Evolutionary conservation across 2,888 invertebrate genomes (phyloP), one percentile per base, ranked within the genome.

Genomic region (Esperia sulphurella): DNA sequence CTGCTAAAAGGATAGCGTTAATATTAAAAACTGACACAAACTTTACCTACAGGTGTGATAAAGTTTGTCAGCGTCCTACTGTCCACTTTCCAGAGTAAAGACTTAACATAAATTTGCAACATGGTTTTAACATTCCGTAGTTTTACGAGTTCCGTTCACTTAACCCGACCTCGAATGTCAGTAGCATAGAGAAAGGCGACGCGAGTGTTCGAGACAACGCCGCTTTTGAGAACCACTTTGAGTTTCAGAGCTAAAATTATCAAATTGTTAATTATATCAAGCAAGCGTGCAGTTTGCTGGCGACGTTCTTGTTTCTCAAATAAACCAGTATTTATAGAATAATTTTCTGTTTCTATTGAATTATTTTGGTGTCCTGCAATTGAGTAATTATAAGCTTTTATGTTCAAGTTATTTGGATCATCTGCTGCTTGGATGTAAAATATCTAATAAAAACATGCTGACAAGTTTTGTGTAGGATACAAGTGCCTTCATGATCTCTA

Each of bases 181-280:
- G 46, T 45, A 37, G 52, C 46, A 44, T 8, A 44, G 37, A 33
- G 21, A 28, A 14, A 14, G 28, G 50, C 51, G 53, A 49, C 54
- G 50, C 59, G 49, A 39, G 1, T 66, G 71, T 49, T 42, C 42
- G 49, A 58, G 67, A 64, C 69, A 69, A 55, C 60, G 10, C 14
- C 55, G 54, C 61, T 56, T 53, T 39, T 59, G 57, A 58, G 55
- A 54, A 53, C 53, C 51, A 61, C 63, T 68, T 63, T 63, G 67
- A 63, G 50, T 38, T 44, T 28, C 51, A 42, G 43, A 35, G 48
- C 50, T 55, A 38, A 51, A 64, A 69, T 71, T 63, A 70, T 67
- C 63, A 66, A 70, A 73, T 71, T 69, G 73, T 65, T 71, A 69
- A 71, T 73, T 71, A 71, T 68, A 37, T 37, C 38, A 41, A 14